A percentile compares a stretch with the other conserved stretches of the same genome.
phyloP scores from a whole-genome alignment of 2,113 vertebrate genomes.

The Eretmochelys imbricata region DNA sequence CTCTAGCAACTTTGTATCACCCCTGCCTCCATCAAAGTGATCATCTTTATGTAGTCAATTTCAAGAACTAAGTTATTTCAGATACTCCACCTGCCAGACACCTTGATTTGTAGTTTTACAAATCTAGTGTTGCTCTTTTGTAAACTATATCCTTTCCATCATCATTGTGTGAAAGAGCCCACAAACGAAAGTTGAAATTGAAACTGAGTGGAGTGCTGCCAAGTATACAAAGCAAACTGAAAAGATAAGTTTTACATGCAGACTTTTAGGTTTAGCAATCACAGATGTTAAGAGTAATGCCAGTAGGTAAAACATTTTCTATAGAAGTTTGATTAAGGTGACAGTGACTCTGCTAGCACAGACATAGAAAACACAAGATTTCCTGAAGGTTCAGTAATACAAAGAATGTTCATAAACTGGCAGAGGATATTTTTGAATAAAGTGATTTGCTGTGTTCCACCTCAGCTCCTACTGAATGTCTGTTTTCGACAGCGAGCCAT shows the following conservation, averaged over 20 bases:
- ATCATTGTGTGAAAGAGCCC: not conserved
- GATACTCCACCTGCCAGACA: not conserved
- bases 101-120: not conserved
- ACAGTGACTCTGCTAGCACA: not conserved
- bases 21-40: too few relatives aligned
- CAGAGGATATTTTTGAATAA: not conserved
- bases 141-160: not conserved
- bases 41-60: not conserved
- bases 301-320: not conserved
- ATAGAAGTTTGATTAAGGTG: not conserved
- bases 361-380: not conserved
- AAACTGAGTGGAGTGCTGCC: not conserved
- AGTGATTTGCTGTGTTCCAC: not conserved
- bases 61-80: not conserved
- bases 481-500: accelerated
- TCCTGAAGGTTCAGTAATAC: not conserved
- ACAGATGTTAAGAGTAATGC: not conserved
- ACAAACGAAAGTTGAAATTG: not conserved
- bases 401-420: not conserved
- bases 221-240: not conserved
- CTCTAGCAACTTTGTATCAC: not conserved
- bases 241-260: not conserved
- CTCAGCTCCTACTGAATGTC: not conserved
- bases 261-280: not conserved
- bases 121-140: not conserved